These are phyloP conservation scores for Erebia ligea DNA, from an alignment of 2,888 invertebrate genomes.

Conservation along the genomic window DNA sequence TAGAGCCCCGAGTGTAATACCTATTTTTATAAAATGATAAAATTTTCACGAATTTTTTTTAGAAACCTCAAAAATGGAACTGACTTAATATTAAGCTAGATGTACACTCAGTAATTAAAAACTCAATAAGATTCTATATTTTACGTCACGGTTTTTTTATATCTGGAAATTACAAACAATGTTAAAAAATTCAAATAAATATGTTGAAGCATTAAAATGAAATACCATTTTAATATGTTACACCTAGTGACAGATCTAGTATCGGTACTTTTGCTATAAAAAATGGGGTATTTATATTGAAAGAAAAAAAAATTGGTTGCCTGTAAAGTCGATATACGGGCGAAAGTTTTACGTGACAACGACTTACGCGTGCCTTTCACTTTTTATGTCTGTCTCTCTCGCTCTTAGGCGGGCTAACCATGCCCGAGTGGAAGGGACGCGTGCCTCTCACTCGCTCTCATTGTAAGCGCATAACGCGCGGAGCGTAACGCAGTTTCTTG, in stretches of 20 bases:
- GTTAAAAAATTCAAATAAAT: neutral
- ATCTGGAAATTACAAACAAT: neutral
- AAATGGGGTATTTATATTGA: neutral
- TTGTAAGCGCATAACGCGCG: no score
- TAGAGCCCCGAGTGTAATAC: slow-evolving; percentile 25
- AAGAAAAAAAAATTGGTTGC: no score
- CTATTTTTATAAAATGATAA: slow-evolving; percentile 14
- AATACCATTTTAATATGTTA: neutral
- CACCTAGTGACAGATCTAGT: slow-evolving; percentile 8
- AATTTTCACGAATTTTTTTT: slow-evolving; percentile 25
- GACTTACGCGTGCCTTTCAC: no score
- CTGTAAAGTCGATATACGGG: no score
- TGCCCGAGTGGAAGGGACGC: no score
- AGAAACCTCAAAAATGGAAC: slow-evolving; percentile 36
- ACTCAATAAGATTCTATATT: neutral
- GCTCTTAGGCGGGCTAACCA: no score
- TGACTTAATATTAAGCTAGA: slow-evolving; percentile 37
- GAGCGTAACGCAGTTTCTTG: no score
- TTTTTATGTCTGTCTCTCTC: no score
- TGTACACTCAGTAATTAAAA: slow-evolving; percentile 21
- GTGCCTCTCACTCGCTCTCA: no score
- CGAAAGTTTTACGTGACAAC: no score
- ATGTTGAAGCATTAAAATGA: neutral
- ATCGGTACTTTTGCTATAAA: neutral
- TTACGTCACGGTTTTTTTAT: neutral